Evolutionary conservation across 2,113 vertebrate genomes (phyloP).

Genomic region (Callorhinus ursinus): DNA sequence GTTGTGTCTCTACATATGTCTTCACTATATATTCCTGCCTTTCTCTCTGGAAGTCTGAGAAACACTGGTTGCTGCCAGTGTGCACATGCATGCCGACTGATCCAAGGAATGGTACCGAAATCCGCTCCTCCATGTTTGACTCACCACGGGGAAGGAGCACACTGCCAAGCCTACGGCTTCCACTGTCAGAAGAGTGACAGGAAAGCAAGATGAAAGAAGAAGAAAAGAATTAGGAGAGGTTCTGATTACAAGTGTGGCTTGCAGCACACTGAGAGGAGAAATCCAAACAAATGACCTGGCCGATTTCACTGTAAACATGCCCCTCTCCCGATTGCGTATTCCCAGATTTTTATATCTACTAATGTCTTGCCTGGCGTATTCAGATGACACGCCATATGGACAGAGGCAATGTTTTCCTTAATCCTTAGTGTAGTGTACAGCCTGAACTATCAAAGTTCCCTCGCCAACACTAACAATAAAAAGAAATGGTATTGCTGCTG

Average conservation of each 20-base stretch:
- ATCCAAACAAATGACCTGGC: slow-evolving; percentile 39
- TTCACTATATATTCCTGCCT: slow-evolving; percentile 51
- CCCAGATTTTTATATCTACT: not conserved
- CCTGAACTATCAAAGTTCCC: slow-evolving; percentile 33
- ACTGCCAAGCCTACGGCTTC: slow-evolving; percentile 13
- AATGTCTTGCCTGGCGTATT: slow-evolving; percentile 29
- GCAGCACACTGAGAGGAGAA: slow-evolving; percentile 43
- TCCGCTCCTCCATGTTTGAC: not conserved
- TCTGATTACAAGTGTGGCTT: slow-evolving; percentile 40
- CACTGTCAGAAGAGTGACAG: slow-evolving; percentile 4
- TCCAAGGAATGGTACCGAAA: not conserved
- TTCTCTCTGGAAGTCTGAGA: slow-evolving; percentile 49
- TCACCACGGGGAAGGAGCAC: slow-evolving; percentile 41
- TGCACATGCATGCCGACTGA: slow-evolving; percentile 20
- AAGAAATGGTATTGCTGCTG: slow-evolving; percentile 33
- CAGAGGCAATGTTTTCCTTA: slow-evolving; percentile 21
- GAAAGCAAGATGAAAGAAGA: slow-evolving; percentile 54
- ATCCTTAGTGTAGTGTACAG: slow-evolving; percentile 18
- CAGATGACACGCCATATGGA: slow-evolving; percentile 56
- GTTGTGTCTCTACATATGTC: slow-evolving; percentile 27
- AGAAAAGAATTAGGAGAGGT: slow-evolving; percentile 25
- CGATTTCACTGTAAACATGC: not conserved
- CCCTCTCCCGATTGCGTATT: not conserved
- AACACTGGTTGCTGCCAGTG: not conserved
- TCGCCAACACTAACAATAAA: slow-evolving; percentile 35